Conservation (phyloP, 2,888 invertebrate species). For the Pycnomerus fuliginosus region DNA sequence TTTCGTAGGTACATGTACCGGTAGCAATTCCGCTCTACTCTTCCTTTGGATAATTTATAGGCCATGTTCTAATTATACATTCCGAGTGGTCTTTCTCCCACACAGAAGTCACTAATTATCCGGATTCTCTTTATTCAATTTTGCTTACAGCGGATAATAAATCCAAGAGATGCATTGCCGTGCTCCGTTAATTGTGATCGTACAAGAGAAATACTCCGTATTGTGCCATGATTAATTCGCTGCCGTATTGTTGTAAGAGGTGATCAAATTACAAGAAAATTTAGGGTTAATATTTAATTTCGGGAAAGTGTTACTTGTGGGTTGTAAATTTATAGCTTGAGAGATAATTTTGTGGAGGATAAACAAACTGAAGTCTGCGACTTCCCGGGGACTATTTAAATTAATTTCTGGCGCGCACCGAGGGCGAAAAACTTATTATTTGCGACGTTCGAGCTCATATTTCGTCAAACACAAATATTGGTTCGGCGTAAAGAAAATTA, state of each 20-base stretch:
- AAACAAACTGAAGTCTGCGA: slow-evolving; percentile 15
- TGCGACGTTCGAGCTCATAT: slow-evolving; percentile 15
- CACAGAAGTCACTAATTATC: slow-evolving; percentile 45
- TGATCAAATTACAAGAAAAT: no score
- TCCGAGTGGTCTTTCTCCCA: slow-evolving; percentile 38
- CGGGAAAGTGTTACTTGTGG: no score
- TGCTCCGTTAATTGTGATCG: slow-evolving; percentile 28
- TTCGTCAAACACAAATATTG: slow-evolving; percentile 24
- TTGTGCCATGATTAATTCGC: slow-evolving; percentile 21
- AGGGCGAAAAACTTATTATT: slow-evolving; percentile 16
- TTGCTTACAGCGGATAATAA: slow-evolving; percentile 35
- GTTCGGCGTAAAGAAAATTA: slow-evolving; percentile 23
- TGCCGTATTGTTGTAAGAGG: no score
- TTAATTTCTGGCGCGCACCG: slow-evolving; percentile 14
- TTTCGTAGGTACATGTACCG: slow-evolving; percentile 41
- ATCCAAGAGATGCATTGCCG: slow-evolving; percentile 31
- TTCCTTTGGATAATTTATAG: slow-evolving; percentile 44
- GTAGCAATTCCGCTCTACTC: slow-evolving; percentile 39
- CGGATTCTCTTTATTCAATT: slow-evolving; percentile 44
- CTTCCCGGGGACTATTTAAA: slow-evolving; percentile 16
- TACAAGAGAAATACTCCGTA: slow-evolving; percentile 21
- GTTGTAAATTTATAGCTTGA: slow-evolving; percentile 9
- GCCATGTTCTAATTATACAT: slow-evolving; percentile 46
- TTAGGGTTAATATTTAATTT: no score
- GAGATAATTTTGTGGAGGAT: slow-evolving; percentile 17